Base-by-base conservation (phyloP, 2,888 invertebrate species). In the Morinoia aosen region DNA sequence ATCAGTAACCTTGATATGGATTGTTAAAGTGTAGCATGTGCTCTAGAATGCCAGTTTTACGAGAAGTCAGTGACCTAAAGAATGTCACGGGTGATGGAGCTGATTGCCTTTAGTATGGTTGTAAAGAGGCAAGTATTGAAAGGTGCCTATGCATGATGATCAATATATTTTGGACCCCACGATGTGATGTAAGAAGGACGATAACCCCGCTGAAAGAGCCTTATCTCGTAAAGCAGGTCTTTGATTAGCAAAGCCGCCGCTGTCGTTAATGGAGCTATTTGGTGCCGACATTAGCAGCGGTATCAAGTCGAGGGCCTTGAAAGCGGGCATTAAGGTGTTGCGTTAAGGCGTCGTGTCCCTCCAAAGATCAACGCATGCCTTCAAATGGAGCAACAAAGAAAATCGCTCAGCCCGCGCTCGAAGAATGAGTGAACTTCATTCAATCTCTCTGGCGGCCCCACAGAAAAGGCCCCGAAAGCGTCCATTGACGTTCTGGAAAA, bases 181-280 rank as follows among this genome's bases (percentile, higher is more conserved):
- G 57, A 93, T 57, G 39, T 93, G 93, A 93, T 93, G 93, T 93
- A 57, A 93, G 25, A 33, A 57, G 33, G 93, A 48, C 58, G 93
- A 93, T 93, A 93, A 93, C 57, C 56, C 33, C 33, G n/a, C 93
- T 57, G 10, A 93, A 93, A 48, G 57, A 93, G 40, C 93, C 57
- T 93, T 93, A 93, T 93, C 93, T 93, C 56, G n/a, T 57, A 58
- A 48, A 57, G 57, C 93, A 25, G 93, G 93, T 57, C 93, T 93
- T 57, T 93, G 93, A 93, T 93, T 93, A 93, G 93, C 33, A 33
- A 57, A 58, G 57, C 93, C 93, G 93, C 93, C 93, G 39, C 57
- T 93, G 93, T 93, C 93, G 48, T 93, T 93, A 93, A 93, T 57
- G 93, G 57, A 58, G 57, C 93, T 93, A 93, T 93, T 93, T 93